Percentiles rank a stretch among this genome's conserved stretches.
These are phyloP conservation scores for Ictalurus furcatus DNA, from an alignment of 2,113 vertebrate genomes.

Conservation along the genomic window DNA sequence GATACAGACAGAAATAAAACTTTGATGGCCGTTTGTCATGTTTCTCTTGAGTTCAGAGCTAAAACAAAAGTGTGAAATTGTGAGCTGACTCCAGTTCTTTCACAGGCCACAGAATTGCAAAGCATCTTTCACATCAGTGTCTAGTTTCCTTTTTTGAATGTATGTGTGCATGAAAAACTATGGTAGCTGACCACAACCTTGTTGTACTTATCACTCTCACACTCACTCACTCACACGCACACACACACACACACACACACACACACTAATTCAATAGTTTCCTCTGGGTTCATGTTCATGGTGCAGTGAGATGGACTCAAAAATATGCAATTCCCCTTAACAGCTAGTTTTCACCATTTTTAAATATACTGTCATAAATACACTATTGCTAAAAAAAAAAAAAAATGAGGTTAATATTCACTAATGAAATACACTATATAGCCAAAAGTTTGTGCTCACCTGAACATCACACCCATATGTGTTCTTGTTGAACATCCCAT, in stretches of 20 bases:
- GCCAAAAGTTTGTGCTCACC: neutral
- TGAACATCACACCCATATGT: neutral
- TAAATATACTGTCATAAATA: neutral
- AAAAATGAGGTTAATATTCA: neutral
- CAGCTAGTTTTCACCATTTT: neutral
- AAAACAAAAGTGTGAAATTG: conserved; percentile 6
- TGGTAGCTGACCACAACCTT: neutral
- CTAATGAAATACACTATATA: neutral
- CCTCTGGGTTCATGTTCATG: neutral
- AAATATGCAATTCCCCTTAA: neutral
- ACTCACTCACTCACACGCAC: neutral
- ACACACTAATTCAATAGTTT: neutral
- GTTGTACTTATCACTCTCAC: neutral
- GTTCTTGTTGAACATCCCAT: neutral
- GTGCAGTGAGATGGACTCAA: neutral
- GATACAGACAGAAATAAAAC: neutral
- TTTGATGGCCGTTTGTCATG: too few relatives aligned
- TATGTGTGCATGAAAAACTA: neutral
- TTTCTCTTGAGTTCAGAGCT: neutral
- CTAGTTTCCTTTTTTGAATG: neutral
- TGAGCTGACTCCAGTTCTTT: neutral
- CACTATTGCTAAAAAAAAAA: neutral
- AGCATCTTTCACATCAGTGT: neutral
- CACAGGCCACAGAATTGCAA: neutral
- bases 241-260: neutral